Conservation (phyloP, 2,113 vertebrate species). For the Physeter macrocephalus region DNA sequence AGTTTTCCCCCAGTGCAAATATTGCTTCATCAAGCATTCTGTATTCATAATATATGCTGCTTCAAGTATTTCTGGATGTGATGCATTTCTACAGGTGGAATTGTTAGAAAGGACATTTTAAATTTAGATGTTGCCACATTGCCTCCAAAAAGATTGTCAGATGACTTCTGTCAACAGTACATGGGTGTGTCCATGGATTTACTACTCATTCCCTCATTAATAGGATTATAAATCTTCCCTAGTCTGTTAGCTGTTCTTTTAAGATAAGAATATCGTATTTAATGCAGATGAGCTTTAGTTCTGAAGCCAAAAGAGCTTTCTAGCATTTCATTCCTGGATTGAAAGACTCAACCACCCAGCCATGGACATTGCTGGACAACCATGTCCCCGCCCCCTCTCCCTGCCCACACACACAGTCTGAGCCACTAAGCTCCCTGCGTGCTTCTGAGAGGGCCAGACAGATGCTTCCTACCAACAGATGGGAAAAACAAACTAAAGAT, state of each 20-base stretch:
- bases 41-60: neutral
- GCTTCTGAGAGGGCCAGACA: neutral
- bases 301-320: neutral
- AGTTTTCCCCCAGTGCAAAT: neutral
- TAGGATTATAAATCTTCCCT: neutral
- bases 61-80: neutral
- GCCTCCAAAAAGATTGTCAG: neutral
- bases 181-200: neutral
- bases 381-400: neutral
- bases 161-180: neutral
- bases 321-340: neutral
- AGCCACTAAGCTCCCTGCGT: fast-evolving
- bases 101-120: neutral
- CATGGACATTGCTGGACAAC: neutral
- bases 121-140: neutral
- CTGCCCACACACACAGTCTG: neutral
- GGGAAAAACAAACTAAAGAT: neutral
- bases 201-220: neutral
- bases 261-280: neutral
- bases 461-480: neutral
- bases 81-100: neutral
- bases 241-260: neutral
- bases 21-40: neutral
- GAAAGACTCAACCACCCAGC: neutral
- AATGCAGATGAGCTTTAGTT: neutral